Percentiles rank a stretch among this genome's conserved stretches.
phyloP scores from a whole-genome alignment of 2,797 vertebrate genomes.

The Nyctibius grandis region DNA sequence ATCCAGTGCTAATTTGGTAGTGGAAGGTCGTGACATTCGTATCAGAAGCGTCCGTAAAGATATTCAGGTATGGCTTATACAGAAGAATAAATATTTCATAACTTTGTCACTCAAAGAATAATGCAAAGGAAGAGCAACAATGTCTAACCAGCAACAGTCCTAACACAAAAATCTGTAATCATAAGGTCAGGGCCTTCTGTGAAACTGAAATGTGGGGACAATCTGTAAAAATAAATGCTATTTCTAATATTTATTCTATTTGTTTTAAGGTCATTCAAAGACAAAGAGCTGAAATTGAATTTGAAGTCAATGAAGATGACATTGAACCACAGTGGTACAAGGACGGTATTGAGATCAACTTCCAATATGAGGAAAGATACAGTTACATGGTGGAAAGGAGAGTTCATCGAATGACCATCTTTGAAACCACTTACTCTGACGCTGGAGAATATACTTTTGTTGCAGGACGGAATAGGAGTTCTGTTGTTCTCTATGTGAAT shows the following conservation, averaged over 20 bases:
- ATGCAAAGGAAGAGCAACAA: neutral
- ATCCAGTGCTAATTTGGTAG: conserved; percentile 86
- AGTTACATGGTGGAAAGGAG: conserved; percentile 81
- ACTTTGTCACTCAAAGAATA: neutral
- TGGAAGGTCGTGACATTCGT: conserved; percentile 91
- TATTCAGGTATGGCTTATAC: conserved; percentile 70
- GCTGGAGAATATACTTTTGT: conserved; percentile 86
- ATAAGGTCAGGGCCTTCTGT: neutral
- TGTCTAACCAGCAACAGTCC: neutral
- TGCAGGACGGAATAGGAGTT: conserved; percentile 85
- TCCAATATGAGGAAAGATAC: conserved; percentile 82
- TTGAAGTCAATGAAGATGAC: conserved; percentile 89
- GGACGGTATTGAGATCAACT: conserved; percentile 86
- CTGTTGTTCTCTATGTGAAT: conserved; percentile 83
- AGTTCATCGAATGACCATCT: conserved; percentile 84
- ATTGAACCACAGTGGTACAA: conserved; percentile 86
- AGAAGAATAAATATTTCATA: neutral
- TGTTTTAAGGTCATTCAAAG: conserved; percentile 82
- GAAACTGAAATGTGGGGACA: neutral
- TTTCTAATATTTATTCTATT: neutral
- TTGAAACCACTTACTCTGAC: conserved; percentile 82
- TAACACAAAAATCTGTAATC: neutral
- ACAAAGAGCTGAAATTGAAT: conserved; percentile 85
- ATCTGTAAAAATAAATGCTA: neutral
- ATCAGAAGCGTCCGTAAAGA: conserved; percentile 73